Base-by-base conservation (phyloP, 2,113 vertebrate genomes). In the Passer montanus region DNA sequence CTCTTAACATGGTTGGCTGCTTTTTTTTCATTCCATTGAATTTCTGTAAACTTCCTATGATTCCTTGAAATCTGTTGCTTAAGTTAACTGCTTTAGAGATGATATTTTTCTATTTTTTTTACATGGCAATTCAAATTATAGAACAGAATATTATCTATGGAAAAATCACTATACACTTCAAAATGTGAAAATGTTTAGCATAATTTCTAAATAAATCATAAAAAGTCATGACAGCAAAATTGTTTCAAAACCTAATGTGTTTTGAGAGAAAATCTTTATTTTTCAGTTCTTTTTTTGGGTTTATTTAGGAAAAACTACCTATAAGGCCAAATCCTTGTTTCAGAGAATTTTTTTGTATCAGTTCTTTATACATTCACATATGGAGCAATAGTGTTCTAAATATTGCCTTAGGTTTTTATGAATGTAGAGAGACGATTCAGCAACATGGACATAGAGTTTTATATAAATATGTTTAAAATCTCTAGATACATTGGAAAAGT, bases 21-120 rank as follows among this genome's bases (percentile, higher is more conserved):
- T 91, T 91, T 89, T 84, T 77, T 80, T 90, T 64, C 37, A 78
- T 95, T 92, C 70, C 66, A 63, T 43, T 94, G 43, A 67, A 21
- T 89, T 96, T 84, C 75, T 83, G 66, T 82, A 93, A 90, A 95
- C n/a, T 77, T 87, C 31, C 15, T 10, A 86, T 53, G 66, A 90
- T 76, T 76, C 21, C 8, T 43, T 90, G 63, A 87, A 91, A 86
- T 67, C 30, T 76, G 15, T 89, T 91, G 15, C 64, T 94, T 58
- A 70, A 79, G 31, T 63, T 77, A 79, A 84, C 27, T 83, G 24
- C 62, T 90, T 60, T 30, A 64, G 49, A 87, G 26, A 37, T 15
- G 30, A 46, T 1, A 24, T 69, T 91, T 87, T 90, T 59, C 9
- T 35, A 1, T 11, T 84, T 67, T 67, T 69, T 81, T 39, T 41